Evolutionary conservation across 2,797 vertebrate genomes (phyloP), one percentile per base, ranked within the genome.

Genomic region (Australoheros facetus): DNA sequence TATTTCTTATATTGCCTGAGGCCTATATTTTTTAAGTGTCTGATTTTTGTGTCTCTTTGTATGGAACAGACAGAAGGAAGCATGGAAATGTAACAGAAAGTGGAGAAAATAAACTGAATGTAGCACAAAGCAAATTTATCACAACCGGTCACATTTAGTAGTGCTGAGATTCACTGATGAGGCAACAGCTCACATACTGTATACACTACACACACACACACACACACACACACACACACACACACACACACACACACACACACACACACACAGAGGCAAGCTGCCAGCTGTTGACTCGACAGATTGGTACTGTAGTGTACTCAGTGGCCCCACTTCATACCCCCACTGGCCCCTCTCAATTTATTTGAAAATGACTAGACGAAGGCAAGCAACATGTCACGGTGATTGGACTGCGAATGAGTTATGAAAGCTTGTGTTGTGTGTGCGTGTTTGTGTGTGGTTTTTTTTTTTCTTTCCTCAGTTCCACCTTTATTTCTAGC

Each of bases 241-340:
- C 37, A 10, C 10, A 8, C 9, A 2, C 77, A 71, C 37, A 10
- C 10, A 8, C 9, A 2, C 77, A 71, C 71, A 74, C 69, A 53
- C 81, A 39, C 39, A 56, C 75, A 60, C 77, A 77, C 72, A 70
- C 71, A 62, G 82, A 82, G 87, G 89, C 88, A 76, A 59, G 73
- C 82, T 88, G 93, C 93, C 94, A 94, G 92, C 91, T 94, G 93
- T 93, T 94, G 93, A 94, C 93, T 94, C 88, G 83, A 91, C 91
- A 93, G 88, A 93, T 94, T 91, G 92, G 90, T 91, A 82, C 88
- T 86, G 89, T 85, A 82, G 87, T 93, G 93, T 82, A 94, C 93
- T 95, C 93, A 91, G 79, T 94, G 92, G 89, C 90, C 93, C 86
- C 90, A 26, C 89, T 93, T 93, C 89, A 92, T 91, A 90, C 88